Evolutionary conservation across 2,113 vertebrate genomes (phyloP).

Genomic region (Cololabis saira): DNA sequence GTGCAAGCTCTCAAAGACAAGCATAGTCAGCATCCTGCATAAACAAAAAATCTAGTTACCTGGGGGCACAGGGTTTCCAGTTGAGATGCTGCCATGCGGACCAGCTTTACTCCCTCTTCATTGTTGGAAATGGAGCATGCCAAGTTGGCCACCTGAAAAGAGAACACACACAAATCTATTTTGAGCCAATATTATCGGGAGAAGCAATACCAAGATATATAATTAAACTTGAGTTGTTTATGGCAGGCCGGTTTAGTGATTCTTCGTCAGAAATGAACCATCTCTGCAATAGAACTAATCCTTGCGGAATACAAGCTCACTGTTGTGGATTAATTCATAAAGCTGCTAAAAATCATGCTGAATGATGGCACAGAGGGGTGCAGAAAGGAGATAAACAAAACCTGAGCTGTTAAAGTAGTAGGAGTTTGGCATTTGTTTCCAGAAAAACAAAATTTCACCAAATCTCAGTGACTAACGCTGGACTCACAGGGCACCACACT

Average conservation of each 20-base stretch:
- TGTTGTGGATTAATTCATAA: conserved; percentile 67
- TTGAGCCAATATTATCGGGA: conserved; percentile 1
- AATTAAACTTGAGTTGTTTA: conserved; percentile 54
- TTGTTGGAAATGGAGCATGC: conserved; percentile 99
- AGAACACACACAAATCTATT: conserved; percentile 13
- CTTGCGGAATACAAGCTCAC: conserved; percentile 54
- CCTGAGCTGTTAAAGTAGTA: conserved; percentile 14
- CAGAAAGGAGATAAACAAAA: conserved; percentile 53
- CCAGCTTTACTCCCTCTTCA: conserved; percentile 97
- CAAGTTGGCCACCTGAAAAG: conserved; percentile 93
- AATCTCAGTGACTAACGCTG: conserved; percentile 53
- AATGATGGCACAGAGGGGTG: conserved; percentile 30
- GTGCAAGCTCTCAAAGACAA: conserved; percentile 4
- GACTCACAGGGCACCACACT: conserved; percentile 54
- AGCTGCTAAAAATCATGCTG: conserved; percentile 64
- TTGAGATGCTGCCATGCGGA: conserved; percentile 97
- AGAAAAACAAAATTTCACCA: background rate
- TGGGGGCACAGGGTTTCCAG: conserved; percentile 96
- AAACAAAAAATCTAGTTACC: conserved; percentile 76
- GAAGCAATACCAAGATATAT: conserved; percentile 21
- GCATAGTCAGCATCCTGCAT: conserved; percentile 11
- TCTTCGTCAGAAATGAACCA: conserved; percentile 58
- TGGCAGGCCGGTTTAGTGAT: conserved; percentile 32
- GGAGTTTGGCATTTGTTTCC: background rate
- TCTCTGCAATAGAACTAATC: conserved; percentile 50